A percentile compares a stretch with the other conserved stretches of the same genome.
These are phyloP conservation scores for Buceros bicornis DNA, from an alignment of 2,797 vertebrate species.

Conservation along the genomic window DNA sequence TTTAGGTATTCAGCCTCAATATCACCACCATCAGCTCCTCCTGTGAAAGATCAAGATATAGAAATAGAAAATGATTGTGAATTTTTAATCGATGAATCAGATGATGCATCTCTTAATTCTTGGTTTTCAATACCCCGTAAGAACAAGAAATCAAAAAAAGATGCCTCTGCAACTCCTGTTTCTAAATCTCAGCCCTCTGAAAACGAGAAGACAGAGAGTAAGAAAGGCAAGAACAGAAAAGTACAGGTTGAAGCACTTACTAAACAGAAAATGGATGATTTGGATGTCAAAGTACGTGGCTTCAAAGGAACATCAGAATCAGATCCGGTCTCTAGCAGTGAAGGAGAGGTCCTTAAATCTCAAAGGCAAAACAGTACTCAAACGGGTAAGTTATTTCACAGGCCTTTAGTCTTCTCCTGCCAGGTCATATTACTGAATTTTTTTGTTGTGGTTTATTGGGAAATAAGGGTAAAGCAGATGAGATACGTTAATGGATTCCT, in stretches of 20 bases:
- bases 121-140: constrained; percentile 71
- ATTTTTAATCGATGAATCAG: constrained; percentile 80
- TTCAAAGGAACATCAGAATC: neutral
- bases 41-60: neutral
- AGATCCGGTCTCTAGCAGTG: neutral
- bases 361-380: neutral
- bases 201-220: neutral
- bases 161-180: neutral
- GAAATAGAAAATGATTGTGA: constrained; percentile 76
- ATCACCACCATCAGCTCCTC: neutral
- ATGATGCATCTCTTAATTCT: neutral
- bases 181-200: neutral
- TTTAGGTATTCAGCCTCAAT: constrained; percentile 6
- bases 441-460: neutral
- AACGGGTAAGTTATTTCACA: constrained; percentile 53
- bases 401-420: neutral
- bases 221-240: neutral
- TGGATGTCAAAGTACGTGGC: neutral
- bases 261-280: neutral
- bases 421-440: neutral
- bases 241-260: neutral
- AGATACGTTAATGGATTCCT: neutral
- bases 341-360: neutral
- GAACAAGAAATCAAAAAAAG: constrained; percentile 17
- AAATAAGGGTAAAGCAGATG: neutral